phyloP scores from a whole-genome alignment of 2,888 invertebrate species.

The Caenorhabditis sulstoni region DNA sequence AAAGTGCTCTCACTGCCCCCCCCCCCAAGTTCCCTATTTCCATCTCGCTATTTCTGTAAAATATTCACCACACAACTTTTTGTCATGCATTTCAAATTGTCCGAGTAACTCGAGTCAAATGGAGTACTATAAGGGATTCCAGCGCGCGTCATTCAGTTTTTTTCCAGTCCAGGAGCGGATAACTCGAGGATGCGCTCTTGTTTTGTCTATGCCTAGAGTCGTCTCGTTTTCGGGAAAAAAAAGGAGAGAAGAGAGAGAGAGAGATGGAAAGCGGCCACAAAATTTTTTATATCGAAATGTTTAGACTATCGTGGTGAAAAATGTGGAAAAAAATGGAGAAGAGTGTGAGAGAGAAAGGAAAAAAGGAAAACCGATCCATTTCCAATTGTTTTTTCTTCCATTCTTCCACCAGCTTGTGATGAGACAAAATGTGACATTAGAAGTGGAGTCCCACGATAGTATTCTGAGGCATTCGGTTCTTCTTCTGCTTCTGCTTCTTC shows the following conservation, averaged over 20 bases:
- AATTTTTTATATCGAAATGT: too few relatives aligned
- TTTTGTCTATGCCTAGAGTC: too few relatives aligned
- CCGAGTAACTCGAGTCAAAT: not conserved
- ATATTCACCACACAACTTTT: conserved; percentile 14
- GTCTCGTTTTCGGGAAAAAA: too few relatives aligned
- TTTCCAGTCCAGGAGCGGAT: not conserved
- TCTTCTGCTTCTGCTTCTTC: too few relatives aligned
- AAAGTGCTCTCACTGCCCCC: not conserved
- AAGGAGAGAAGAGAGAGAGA: too few relatives aligned
- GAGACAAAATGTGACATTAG: not conserved
- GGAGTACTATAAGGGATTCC: conserved; percentile 9
- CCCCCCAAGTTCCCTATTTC: not conserved
- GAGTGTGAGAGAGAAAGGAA: too few relatives aligned
- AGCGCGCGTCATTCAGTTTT: conserved; percentile 4
- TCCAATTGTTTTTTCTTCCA: not conserved
- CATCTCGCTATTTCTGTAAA: not conserved
- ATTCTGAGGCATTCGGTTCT: conserved; percentile 2
- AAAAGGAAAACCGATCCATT: too few relatives aligned
- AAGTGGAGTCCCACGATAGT: conserved; percentile 14
- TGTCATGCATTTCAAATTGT: conserved; percentile 33
- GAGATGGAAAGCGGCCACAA: too few relatives aligned
- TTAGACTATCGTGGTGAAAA: too few relatives aligned
- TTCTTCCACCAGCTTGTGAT: not conserved
- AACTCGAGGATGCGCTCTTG: too few relatives aligned
- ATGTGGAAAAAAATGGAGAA: too few relatives aligned